Evolutionary conservation across 2,797 vertebrate genomes (phyloP), one percentile per base, ranked within the genome.

Genomic region (Phrynocephalus guinanensis): DNA sequence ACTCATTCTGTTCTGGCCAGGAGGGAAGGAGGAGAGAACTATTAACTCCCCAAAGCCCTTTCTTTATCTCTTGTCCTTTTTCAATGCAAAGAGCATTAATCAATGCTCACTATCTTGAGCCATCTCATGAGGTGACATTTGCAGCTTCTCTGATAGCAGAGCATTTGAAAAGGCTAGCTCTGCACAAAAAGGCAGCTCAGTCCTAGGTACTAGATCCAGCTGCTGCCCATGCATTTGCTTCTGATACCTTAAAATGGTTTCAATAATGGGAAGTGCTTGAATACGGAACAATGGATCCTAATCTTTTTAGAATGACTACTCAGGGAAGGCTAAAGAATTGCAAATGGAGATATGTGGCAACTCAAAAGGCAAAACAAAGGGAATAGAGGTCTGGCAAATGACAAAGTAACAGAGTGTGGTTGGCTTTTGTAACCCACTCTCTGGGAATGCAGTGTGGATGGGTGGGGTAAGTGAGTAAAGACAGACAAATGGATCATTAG

Each of bases 181-280:
- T 86, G 68, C 48, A 70, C 63, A 78, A 70, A 28, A 87, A 83
- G 77, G 48, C 20, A 50, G 22, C 76, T 72, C 0, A 3, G 33
- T 70, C 16, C 22, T 70, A 30, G 38, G 73, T 77, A 83, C 56
- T 6, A 76, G 79, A 10, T 28, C n/a, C 75, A 68, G 22, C 30
- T 67, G 38, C 9, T 13, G 11, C 1, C n/a, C 60, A 63, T 63
- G 3, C 30, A 33, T 38, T 4, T 79, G 48, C n/a, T n/a, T n/a
- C n/a, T n/a, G n/a, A n/a, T n/a, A n/a, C n/a, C 13, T 56, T 87
- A 56, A 38, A 82, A 87, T 78, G 77, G 71, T 66, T 82, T 56
- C 8, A 1, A 5, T 70, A 70, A 78, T 78, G 30, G 18, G 30
- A 38, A 18, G 24, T 77, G 9, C 24, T 87, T 83, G 60, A 76